A percentile compares a stretch with the other conserved stretches of the same genome.
phyloP scores from a whole-genome alignment of 1,140 invertebrate species.

The Trichomalopsis sarcophagae region DNA sequence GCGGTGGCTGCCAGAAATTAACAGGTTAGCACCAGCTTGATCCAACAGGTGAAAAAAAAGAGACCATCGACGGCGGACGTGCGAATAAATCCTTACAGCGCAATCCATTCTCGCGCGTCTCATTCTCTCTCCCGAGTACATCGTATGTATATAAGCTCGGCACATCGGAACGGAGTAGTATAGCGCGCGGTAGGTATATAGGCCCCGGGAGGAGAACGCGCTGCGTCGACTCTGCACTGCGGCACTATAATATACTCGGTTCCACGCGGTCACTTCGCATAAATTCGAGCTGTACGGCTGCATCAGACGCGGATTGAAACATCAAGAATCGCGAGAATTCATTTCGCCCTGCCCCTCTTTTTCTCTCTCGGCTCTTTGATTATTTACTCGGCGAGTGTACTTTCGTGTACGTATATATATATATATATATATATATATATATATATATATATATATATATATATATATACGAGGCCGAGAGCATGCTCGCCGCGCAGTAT shows the following conservation, averaged over 20 bases:
- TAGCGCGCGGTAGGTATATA: too few species aligned
- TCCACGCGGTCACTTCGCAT: slow-evolving; percentile 19
- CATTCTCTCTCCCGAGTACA: not conserved
- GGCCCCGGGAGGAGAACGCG: not conserved
- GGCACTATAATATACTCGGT: not conserved
- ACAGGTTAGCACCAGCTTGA: not conserved
- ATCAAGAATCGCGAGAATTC: not conserved
- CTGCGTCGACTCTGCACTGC: slow-evolving; percentile 47
- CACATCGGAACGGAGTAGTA: not conserved
- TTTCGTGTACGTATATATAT: not conserved
- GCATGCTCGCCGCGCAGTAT: not conserved
- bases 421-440: slow-evolving; percentile 8
- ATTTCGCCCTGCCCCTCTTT: not conserved
- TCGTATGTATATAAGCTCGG: not conserved
- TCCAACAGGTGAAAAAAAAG: slow-evolving; percentile 33
- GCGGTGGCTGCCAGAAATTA: not conserved
- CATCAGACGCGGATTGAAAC: not conserved
- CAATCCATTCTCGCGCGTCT: not conserved
- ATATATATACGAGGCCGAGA: not conserved
- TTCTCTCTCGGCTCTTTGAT: not conserved
- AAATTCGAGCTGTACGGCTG: not conserved
- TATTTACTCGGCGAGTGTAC: not conserved
- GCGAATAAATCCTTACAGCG: not conserved
- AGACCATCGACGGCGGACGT: not conserved
- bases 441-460: slow-evolving; percentile 4